phyloP scores from a whole-genome alignment of 2,113 vertebrate species.

The Leptobrachium leishanense region DNA sequence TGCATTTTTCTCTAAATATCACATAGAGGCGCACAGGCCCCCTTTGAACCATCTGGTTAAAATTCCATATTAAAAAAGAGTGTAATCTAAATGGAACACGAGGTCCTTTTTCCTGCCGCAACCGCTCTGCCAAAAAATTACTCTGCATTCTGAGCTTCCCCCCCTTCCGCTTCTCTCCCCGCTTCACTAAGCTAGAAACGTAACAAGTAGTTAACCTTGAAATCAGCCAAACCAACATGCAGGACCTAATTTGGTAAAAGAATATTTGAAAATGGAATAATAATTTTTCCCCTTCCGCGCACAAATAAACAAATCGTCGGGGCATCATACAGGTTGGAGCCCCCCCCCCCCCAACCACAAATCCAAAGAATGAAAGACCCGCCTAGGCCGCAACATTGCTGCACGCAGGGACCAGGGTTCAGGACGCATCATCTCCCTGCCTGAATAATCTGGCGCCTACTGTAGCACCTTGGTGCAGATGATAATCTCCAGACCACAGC shows the following conservation, averaged over 20 bases:
- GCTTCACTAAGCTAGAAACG: constrained; percentile 2
- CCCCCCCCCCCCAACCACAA: too few relatives aligned
- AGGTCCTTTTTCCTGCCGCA: constrained; percentile 56
- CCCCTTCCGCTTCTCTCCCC: constrained; percentile 17
- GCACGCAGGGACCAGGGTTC: too few relatives aligned
- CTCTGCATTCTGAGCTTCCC: constrained; percentile 39
- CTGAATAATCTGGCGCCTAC: too few relatives aligned
- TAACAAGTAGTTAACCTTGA: constrained; percentile 49
- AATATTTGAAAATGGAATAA: neutral
- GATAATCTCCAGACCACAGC: too few relatives aligned
- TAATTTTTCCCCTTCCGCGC: neutral
- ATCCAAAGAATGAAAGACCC: too few relatives aligned
- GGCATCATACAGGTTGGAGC: too few relatives aligned
- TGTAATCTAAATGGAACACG: constrained; percentile 62
- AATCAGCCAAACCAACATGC: constrained; percentile 47
- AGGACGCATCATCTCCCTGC: too few relatives aligned
- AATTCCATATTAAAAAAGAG: constrained; percentile 61
- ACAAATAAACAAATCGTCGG: neutral
- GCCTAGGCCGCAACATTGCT: too few relatives aligned
- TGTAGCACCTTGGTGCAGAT: too few relatives aligned
- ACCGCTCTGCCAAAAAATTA: constrained; percentile 51
- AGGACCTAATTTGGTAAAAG: constrained; percentile 37
- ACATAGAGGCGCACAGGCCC: constrained; percentile 43
- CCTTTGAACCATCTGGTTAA: constrained; percentile 59
- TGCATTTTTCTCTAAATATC: constrained; percentile 54